Evolutionary conservation across 2,888 invertebrate genomes (phyloP).

Genomic region (Carabus problematicus): DNA sequence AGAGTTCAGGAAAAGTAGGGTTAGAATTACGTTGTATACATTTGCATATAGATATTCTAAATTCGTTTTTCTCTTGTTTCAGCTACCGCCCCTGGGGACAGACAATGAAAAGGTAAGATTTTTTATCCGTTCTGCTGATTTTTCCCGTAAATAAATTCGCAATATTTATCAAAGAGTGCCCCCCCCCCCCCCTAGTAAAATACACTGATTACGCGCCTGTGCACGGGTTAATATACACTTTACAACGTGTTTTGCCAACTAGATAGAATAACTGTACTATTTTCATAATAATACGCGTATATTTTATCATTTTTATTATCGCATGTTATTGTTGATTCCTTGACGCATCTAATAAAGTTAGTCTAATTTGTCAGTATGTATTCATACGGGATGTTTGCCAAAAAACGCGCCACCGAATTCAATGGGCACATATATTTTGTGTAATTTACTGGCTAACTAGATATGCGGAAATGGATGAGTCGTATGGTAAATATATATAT

Average conservation of each 20-base stretch:
- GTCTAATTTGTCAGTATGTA: conserved; percentile 26
- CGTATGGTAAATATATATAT: background rate
- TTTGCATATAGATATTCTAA: conserved; percentile 12
- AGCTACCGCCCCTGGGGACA: conserved; percentile 56
- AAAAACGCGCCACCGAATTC: conserved; percentile 23
- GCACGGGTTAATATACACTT: background rate
- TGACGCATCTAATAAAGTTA: conserved; percentile 18
- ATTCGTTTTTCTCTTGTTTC: conserved; percentile 51
- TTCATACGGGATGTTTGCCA: conserved; percentile 30
- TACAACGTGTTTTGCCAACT: background rate
- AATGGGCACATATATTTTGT: background rate
- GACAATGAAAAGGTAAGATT: conserved; percentile 57
- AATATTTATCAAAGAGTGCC: no score
- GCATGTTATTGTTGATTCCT: conserved; percentile 1
- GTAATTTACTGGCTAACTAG: no score
- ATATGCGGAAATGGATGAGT: background rate
- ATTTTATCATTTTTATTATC: conserved; percentile 6
- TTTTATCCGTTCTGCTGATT: conserved; percentile 6
- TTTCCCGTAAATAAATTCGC: no score
- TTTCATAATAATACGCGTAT: conserved; percentile 4
- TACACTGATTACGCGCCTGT: conserved; percentile 12
- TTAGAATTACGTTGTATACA: background rate
- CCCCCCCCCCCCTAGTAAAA: no score
- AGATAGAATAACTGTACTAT: background rate
- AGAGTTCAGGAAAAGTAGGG: background rate